These are phyloP conservation scores for Tachypleus tridentatus DNA, from an alignment of 1,140 invertebrate genomes.

Conservation along the genomic window DNA sequence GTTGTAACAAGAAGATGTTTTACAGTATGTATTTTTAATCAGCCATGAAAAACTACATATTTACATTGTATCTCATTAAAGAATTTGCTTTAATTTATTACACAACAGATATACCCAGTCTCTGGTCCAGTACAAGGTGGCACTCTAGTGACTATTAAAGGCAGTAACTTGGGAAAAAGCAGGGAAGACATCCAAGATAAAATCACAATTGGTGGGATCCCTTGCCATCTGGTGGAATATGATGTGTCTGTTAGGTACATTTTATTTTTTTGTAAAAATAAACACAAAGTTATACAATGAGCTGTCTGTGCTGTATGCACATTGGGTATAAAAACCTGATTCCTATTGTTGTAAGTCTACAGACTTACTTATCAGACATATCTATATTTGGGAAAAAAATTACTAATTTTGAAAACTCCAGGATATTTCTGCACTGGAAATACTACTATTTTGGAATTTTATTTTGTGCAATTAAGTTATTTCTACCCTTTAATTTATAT, in stretches of 20 bases:
- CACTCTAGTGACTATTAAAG: conserved; percentile 87
- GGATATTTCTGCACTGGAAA: no score
- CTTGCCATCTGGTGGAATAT: conserved; percentile 76
- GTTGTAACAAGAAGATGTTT: conserved; percentile 9
- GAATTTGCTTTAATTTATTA: background rate
- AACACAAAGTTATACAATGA: no score
- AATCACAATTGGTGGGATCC: conserved; percentile 78
- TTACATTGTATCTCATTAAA: conserved; percentile 39
- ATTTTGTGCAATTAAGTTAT: no score
- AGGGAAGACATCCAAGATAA: conserved; percentile 80
- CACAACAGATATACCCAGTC: conserved; percentile 65
- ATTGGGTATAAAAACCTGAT: no score
- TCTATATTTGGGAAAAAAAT: no score
- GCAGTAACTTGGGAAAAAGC: conserved; percentile 83
- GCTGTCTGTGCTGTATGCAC: no score
- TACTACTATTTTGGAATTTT: no score
- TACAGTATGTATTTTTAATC: background rate
- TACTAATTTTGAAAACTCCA: no score
- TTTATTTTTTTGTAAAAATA: conserved; percentile 44
- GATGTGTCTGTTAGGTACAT: conserved; percentile 64
- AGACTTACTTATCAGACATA: no score
- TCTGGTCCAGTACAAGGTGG: conserved; percentile 93
- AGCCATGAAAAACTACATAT: conserved; percentile 4
- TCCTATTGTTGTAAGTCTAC: no score
- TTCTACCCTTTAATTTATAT: no score